Percentiles rank a stretch among this genome's conserved stretches.
Evolutionary conservation across 2,797 vertebrate species (phyloP).

Genomic region (Paramormyrops hopkinsi): DNA sequence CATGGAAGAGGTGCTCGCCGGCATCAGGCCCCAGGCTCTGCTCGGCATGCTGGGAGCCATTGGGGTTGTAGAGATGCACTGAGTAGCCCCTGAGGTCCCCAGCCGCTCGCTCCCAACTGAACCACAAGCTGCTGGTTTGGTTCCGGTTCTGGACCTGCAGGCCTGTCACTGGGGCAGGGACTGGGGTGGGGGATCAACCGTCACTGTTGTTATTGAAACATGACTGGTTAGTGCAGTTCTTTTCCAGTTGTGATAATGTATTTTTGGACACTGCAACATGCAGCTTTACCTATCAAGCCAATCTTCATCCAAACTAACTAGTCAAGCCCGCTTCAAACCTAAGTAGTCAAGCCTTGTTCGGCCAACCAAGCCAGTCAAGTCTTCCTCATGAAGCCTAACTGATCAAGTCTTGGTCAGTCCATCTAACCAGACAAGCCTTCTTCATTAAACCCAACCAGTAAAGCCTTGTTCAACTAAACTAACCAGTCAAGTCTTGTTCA

Average conservation of each 20-base stretch:
- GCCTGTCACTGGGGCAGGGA: conserved; percentile 73
- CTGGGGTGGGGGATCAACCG: conserved; percentile 47
- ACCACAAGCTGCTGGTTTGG: conserved; percentile 67
- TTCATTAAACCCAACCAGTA: neutral
- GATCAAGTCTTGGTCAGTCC: neutral
- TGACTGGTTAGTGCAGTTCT: neutral
- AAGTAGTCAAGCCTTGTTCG: neutral
- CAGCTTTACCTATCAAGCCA: neutral
- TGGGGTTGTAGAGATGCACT: conserved; percentile 72
- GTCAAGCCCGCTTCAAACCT: neutral
- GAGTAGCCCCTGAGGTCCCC: conserved; percentile 81
- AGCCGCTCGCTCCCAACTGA: conserved; percentile 67
- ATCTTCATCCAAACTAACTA: neutral
- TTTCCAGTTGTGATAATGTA: neutral
- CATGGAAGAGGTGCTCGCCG: conserved; percentile 60
- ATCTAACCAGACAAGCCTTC: neutral
- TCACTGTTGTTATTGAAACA: neutral
- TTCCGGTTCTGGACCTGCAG: conserved; percentile 67
- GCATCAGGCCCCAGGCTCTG: conserved; percentile 51
- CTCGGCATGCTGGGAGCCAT: conserved; percentile 65
- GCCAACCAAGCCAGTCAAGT: neutral
- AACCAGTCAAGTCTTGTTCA: neutral
- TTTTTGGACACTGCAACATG: neutral
- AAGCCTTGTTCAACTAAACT: neutral
- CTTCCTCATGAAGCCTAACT: neutral